Base-by-base conservation (phyloP, 35 echinoderm and acorn worm genomes). In the Hemicentrotus pulcherrimus region DNA sequence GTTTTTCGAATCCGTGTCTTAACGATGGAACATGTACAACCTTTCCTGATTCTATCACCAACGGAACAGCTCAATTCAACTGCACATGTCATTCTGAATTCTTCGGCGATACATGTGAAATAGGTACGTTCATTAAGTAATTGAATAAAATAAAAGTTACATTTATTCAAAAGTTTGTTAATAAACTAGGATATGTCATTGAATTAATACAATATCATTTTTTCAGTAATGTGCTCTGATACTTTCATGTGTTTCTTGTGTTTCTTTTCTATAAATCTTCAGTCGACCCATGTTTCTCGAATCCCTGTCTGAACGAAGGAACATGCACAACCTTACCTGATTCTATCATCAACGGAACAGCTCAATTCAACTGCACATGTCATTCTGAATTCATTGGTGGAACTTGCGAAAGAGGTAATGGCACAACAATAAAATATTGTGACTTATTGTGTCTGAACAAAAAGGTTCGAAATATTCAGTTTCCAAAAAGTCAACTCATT, bases 81-180 rank as follows among this genome's bases (percentile, higher is more conserved):
- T 98, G 97, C 31, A 71, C 91, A 0, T 98, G 97, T 61, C 86
- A 32, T 32, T 47, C 70, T 11, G 95, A 89, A 31, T 97, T 52
- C 92, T 93, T 96, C 9, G 97, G 97, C 0, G 87, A 78, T 6
- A 78, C 3, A 6, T 78, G 65, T 28, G 65, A 78, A n/a, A 78
- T 78, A 24, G 65, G 65, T 78, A 28, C 18, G 65, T 41, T n/a
- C n/a, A n/a, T n/a, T 41, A 41, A 41, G 35, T 41, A 41, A 41
- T 41, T 41, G 35, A 41, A 41, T 41, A 3, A 1, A 41, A 41
- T 41, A 12, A 41, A 41, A 41, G 35, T 41, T 41, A 1, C 35
- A 41, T 41, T 41, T 41, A 41, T 41, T 41, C 35, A 41, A 41
- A 41, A 41, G 35, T 41, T 41, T 41, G 35, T 41, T 41, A 41